Conservation (phyloP, 1,140 invertebrate genomes). For the Gonatopus flavifemur region DNA sequence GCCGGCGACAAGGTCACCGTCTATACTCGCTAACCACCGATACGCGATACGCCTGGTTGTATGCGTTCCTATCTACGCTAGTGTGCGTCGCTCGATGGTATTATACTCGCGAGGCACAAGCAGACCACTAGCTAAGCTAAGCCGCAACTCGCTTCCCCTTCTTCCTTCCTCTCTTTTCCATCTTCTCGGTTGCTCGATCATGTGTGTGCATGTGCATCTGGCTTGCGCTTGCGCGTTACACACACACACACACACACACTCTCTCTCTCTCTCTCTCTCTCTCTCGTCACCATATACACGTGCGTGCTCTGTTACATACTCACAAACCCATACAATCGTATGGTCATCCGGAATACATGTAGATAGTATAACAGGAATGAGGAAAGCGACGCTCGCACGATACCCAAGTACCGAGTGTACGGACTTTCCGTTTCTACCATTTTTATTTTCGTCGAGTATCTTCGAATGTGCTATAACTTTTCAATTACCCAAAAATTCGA, state of each 20-base stretch:
- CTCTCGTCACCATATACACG: neutral
- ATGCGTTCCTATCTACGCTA: neutral
- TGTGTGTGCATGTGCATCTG: constrained; percentile 9
- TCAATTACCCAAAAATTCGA: too few relatives aligned
- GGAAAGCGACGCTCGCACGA: constrained; percentile 45
- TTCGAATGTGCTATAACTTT: too few relatives aligned
- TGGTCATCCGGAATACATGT: too few relatives aligned
- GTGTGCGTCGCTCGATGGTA: neutral
- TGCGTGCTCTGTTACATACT: too few relatives aligned
- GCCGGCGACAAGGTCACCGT: constrained; percentile 60
- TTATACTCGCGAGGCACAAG: neutral
- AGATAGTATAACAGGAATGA: constrained; percentile 45
- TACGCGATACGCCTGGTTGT: constrained; percentile 22
- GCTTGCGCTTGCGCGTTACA: constrained; percentile 26
- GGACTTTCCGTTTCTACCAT: too few relatives aligned
- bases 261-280: neutral
- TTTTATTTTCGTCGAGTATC: too few relatives aligned
- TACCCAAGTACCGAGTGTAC: neutral
- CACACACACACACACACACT: constrained; percentile 9
- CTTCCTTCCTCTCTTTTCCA: neutral
- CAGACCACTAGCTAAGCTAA: neutral
- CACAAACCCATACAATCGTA: too few relatives aligned
- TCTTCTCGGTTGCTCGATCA: constrained; percentile 4
- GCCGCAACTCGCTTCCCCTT: neutral
- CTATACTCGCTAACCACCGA: constrained; percentile 49